These are phyloP conservation scores for Echinarachnius parma DNA, from an alignment of 53 echinoderm and acorn worm species.

Conservation along the genomic window DNA sequence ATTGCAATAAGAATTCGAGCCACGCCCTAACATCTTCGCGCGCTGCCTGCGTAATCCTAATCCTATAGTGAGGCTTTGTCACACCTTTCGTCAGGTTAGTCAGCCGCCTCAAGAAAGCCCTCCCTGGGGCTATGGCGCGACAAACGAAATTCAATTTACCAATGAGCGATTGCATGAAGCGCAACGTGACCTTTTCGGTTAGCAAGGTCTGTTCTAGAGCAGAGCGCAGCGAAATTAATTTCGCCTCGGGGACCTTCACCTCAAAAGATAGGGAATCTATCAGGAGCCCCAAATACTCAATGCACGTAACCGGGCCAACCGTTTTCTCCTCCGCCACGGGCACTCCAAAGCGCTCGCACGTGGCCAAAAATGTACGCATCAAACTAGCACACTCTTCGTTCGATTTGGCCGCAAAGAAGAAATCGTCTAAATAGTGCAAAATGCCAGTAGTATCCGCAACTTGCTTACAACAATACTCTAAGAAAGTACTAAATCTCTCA, in stretches of 20 bases:
- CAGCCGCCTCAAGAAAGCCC: conserved; percentile 34
- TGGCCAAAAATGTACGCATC: conserved; percentile 1
- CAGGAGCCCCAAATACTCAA: conserved; percentile 39
- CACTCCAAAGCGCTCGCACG: conserved; percentile 46
- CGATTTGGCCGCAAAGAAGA: conserved; percentile 34
- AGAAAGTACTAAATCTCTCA: no score
- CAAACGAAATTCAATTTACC: conserved; percentile 50
- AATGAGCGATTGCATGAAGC: conserved; percentile 40
- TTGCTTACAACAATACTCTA: no score
- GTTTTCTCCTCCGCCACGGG: conserved; percentile 50
- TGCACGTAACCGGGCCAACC: conserved; percentile 23
- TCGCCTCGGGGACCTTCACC: conserved; percentile 37
- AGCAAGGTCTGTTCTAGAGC: background rate
- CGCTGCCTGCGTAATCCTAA: conserved; percentile 8
- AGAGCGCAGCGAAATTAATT: background rate
- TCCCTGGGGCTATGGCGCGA: conserved; percentile 22
- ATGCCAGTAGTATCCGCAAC: no score
- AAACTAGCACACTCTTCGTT: background rate
- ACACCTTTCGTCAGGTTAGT: conserved; percentile 36
- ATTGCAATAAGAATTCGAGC: conserved; percentile 25
- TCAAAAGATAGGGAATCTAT: conserved; percentile 19
- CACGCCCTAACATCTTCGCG: conserved; percentile 24
- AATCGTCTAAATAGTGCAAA: conserved; percentile 57
- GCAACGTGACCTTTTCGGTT: conserved; percentile 32
- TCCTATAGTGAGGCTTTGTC: background rate